Evolutionary conservation across 2,797 vertebrate genomes (phyloP).

Genomic region (Urocyon cinereoargenteus): DNA sequence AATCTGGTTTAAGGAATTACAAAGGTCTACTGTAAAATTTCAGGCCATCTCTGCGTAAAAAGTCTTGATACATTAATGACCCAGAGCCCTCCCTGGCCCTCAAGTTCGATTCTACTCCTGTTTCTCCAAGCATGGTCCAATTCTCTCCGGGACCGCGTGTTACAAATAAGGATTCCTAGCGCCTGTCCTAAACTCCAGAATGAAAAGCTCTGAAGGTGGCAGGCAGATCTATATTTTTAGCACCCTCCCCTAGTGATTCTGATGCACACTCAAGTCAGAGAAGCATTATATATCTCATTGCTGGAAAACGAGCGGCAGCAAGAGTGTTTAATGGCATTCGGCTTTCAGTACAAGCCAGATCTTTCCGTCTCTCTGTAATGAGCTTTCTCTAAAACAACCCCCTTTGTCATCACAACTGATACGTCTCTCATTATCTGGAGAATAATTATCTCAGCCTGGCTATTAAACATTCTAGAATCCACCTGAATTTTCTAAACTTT

Average conservation of each 20-base stretch:
- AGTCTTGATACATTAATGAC: neutral
- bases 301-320: neutral
- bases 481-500: constrained; percentile 21
- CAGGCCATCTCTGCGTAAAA: neutral
- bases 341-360: neutral
- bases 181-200: neutral
- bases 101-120: neutral
- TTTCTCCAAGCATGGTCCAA: neutral
- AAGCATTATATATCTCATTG: neutral
- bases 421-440: neutral
- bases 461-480: neutral
- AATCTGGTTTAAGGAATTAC: neutral
- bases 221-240: neutral
- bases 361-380: neutral
- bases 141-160: neutral
- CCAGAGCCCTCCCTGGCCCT: neutral
- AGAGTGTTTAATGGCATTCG: neutral
- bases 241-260: neutral
- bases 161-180: neutral
- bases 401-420: neutral
- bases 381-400: constrained; percentile 25
- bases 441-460: neutral
- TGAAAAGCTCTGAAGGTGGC: neutral
- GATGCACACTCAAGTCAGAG: neutral
- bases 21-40: neutral